A percentile compares a stretch with the other conserved stretches of the same genome.
Evolutionary conservation across 2,113 vertebrate species (phyloP).

Genomic region (Andinoacara biseriatus): DNA sequence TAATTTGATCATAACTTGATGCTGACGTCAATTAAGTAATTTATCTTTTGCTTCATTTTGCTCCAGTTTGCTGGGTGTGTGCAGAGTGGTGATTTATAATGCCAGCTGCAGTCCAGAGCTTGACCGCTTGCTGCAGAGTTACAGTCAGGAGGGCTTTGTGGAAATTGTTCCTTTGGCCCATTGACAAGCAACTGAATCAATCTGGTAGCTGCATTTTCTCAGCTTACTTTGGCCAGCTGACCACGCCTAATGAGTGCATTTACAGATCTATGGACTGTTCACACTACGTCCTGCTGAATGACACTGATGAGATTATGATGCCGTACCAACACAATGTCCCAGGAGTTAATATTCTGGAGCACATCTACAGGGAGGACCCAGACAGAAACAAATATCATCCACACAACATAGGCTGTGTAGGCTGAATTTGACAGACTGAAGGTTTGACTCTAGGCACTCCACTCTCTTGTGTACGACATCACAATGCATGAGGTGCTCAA

Average conservation of each 20-base stretch:
- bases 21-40: neutral
- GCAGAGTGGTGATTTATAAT: constrained; percentile 84
- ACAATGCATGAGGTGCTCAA: too few species aligned
- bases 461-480: too few species aligned
- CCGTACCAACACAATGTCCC: constrained; percentile 77
- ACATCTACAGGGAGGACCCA: constrained; percentile 73
- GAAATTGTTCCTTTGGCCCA: constrained; percentile 83
- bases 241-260: constrained; percentile 77
- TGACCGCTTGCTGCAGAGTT: constrained; percentile 75
- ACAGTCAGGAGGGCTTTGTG: constrained; percentile 75
- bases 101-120: constrained; percentile 80
- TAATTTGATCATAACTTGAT: neutral
- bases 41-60: neutral
- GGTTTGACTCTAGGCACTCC: too few species aligned
- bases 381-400: constrained; percentile 37
- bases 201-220: constrained; percentile 72
- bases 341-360: constrained; percentile 81
- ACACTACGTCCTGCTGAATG: constrained; percentile 78
- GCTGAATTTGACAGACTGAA: neutral
- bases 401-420: constrained; percentile 71
- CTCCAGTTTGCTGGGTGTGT: constrained; percentile 73
- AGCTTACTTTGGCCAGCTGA: constrained; percentile 69
- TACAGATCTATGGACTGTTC: constrained; percentile 78
- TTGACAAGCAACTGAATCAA: constrained; percentile 72
- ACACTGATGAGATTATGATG: constrained; percentile 84